Evolutionary conservation across 1,140 invertebrate genomes (phyloP).

Genomic region (Macrocentrus cingulum): DNA sequence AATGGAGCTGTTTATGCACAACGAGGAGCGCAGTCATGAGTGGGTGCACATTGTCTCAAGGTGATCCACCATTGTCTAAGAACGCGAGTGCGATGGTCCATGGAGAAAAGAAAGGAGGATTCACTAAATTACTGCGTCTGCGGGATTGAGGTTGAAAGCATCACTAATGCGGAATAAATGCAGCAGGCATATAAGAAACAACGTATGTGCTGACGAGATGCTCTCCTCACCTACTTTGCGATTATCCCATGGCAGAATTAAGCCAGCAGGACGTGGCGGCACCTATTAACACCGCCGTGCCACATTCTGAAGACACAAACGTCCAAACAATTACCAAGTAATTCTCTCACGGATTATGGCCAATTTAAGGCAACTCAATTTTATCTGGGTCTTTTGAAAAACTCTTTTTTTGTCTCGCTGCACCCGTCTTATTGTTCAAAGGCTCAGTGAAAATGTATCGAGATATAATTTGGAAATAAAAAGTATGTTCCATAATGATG

Average conservation of each 20-base stretch:
- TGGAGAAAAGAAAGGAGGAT: too few species aligned
- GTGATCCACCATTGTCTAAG: too few species aligned
- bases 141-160: conserved; percentile 1
- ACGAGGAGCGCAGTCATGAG: too few species aligned
- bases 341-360: conserved; percentile 14
- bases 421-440: too few species aligned
- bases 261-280: conserved; percentile 26
- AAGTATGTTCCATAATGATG: too few species aligned
- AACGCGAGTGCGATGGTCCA: too few species aligned
- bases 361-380: neutral
- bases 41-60: too few species aligned
- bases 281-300: conserved; percentile 39
- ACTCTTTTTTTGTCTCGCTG: neutral
- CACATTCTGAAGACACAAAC: conserved; percentile 36
- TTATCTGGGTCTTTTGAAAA: neutral
- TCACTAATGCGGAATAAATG: conserved; percentile 3
- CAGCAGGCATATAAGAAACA: conserved; percentile 13
- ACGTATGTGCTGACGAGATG: conserved; percentile 23
- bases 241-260: conserved; percentile 35
- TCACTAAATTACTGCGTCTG: neutral
- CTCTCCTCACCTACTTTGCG: conserved; percentile 44
- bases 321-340: conserved; percentile 4
- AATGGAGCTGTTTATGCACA: too few species aligned
- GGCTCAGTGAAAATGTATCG: too few species aligned
- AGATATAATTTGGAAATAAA: neutral